phyloP scores from a whole-genome alignment of 2,797 vertebrate genomes.

The Chelon labrosus region DNA sequence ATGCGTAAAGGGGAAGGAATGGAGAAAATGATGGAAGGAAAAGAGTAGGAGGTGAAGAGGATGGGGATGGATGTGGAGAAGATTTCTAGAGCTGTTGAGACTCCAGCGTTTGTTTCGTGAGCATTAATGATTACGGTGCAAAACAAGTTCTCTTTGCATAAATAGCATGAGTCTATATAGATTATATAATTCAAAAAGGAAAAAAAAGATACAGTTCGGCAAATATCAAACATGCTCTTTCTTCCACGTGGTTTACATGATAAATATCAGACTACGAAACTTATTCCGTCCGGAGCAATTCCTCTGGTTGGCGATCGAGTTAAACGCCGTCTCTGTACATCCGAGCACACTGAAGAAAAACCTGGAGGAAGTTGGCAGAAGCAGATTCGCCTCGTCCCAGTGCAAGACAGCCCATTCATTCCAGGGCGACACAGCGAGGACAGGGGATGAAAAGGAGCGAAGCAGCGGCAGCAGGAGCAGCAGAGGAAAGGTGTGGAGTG shows the following conservation, averaged over 20 bases:
- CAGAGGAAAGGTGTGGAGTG: slow-evolving; percentile 53
- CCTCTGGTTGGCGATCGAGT: slow-evolving; percentile 11
- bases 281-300: slow-evolving; percentile 30
- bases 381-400: slow-evolving; percentile 18
- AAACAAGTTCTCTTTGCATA: neutral
- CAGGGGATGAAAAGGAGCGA: slow-evolving; percentile 46
- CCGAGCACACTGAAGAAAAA: neutral
- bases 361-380: slow-evolving; percentile 48
- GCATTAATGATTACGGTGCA: neutral
- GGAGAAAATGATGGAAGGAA: slow-evolving; percentile 46
- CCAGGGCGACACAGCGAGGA: slow-evolving; percentile 54
- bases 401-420: slow-evolving; percentile 53
- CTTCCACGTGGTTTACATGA: slow-evolving; percentile 4
- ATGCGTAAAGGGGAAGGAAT: slow-evolving; percentile 63
- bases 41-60: neutral
- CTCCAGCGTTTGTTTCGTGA: slow-evolving; percentile 8
- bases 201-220: neutral
- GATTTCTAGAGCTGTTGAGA: slow-evolving; percentile 4
- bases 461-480: slow-evolving; percentile 54
- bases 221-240: slow-evolving; percentile 22
- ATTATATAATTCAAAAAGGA: neutral
- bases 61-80: slow-evolving; percentile 16
- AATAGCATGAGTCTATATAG: neutral
- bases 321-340: slow-evolving; percentile 13
- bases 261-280: slow-evolving; percentile 9